These are phyloP conservation scores for Opisthocomus hoazin DNA, from an alignment of 2,113 vertebrate genomes.

Conservation along the genomic window DNA sequence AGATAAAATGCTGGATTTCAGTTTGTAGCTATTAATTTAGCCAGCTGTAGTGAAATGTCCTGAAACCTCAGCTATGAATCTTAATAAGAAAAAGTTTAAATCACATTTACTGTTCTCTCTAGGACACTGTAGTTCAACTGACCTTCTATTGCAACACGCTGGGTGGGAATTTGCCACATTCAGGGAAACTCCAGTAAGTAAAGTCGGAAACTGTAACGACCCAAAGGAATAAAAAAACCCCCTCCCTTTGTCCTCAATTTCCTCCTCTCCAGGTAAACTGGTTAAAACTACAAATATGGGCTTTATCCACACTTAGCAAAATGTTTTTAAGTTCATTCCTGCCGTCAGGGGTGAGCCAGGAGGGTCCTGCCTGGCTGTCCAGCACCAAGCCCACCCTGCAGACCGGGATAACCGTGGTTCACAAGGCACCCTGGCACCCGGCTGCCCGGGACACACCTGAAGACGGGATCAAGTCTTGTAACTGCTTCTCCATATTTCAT, in stretches of 20 bases:
- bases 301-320: background rate
- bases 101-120: background rate
- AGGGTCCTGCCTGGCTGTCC: background rate
- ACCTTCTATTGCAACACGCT: background rate
- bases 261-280: background rate
- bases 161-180: background rate
- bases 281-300: background rate
- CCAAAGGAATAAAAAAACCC: background rate
- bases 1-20: background rate
- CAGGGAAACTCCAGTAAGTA: background rate
- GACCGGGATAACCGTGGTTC: accelerated
- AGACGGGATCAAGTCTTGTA: conserved; percentile 73
- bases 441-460: conserved; percentile 69
- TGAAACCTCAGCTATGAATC: background rate
- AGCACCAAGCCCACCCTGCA: background rate
- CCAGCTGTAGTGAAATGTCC: background rate
- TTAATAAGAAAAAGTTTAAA: background rate
- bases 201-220: background rate
- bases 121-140: background rate
- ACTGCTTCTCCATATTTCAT: conserved; percentile 66
- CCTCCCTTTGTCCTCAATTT: background rate
- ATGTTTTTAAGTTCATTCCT: background rate
- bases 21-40: background rate
- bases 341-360: background rate
- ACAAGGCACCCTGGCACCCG: too few relatives aligned